phyloP scores from a whole-genome alignment of 2,888 invertebrate species.

The Heliconius sara region DNA sequence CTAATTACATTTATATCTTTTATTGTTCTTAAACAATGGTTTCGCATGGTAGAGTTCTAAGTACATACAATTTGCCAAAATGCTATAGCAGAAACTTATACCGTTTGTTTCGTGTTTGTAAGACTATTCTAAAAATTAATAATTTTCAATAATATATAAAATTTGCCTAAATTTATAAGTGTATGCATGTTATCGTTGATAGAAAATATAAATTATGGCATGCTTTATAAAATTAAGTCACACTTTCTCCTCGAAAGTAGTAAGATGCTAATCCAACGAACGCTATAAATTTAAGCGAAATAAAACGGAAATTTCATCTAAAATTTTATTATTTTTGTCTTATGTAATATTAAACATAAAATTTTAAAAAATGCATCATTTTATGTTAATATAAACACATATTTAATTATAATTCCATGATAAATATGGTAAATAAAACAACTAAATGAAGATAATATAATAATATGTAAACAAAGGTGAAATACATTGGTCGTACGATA shows the following conservation, averaged over 20 bases:
- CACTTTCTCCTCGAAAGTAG: slow-evolving; percentile 38
- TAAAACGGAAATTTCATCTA: not conserved
- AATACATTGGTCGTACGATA: slow-evolving; percentile 12
- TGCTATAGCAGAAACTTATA: not conserved
- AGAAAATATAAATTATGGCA: slow-evolving; percentile 23
- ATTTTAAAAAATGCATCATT: not conserved
- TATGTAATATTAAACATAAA: not conserved
- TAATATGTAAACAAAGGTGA: slow-evolving; percentile 14
- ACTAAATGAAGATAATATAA: not conserved
- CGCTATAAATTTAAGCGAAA: slow-evolving; percentile 5
- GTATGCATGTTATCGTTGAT: slow-evolving; percentile 33
- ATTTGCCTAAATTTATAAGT: slow-evolving; percentile 37
- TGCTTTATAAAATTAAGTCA: slow-evolving; percentile 31
- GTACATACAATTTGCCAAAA: slow-evolving; percentile 13
- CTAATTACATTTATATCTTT: slow-evolving; percentile 43
- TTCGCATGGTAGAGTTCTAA: slow-evolving; percentile 34
- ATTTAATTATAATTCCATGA: not conserved
- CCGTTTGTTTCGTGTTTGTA: not conserved
- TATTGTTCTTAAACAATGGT: slow-evolving; percentile 45
- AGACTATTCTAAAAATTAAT: not conserved
- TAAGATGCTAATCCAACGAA: slow-evolving; percentile 21
- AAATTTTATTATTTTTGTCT: not conserved
- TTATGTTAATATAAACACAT: not conserved
- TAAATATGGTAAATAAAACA: not conserved
- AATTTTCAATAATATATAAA: not conserved